Evolutionary conservation across 2,113 vertebrate genomes (phyloP), one percentile per base, ranked within the genome.

Genomic region (Peromyscus polionotus): DNA sequence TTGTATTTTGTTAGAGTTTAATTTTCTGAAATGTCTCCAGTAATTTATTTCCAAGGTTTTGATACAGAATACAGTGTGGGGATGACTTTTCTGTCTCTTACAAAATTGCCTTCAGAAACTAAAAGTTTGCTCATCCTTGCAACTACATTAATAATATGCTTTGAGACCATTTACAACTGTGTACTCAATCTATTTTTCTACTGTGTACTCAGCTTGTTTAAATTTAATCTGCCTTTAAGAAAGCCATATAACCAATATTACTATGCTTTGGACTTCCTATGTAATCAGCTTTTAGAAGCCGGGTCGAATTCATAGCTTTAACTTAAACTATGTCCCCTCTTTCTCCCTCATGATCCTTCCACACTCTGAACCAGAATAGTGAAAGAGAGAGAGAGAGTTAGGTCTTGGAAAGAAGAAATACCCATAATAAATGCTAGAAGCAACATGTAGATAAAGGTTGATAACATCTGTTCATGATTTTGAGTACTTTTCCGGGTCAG

Each of bases 21-120:
- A 67, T 61, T 94, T 94, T 94, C 85, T 88, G 51, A 96, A 94
- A 93, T 70, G 36, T 73, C 22, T 88, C 14, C 61, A 54, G n/a
- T 54, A 90, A 93, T 72, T 88, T 73, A 59, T 73, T 59, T 59
- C 7, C n/a, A 59, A 88, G 5, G 4, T 59, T 42, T 20, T 59
- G n/a, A n/a, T 59, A 57, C 39, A 48, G 67, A 59, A 57, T 72
- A n/a, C 45, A 51, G 12, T 72, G 7, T 20, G 39, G 39, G n/a
- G 4, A 85, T 45, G 39, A 48, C 39, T 86, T 67, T 48, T 48
- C 42, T 51, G 24, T 84, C 24, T 84, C 57, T 42, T 63, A 31
- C 24, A 84, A 84, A 84, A 84, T 42, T 63, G 13, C 57, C 81
- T 42, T 63, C n/a, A 84, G 22, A 84, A 31, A 17, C 24, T 63